Percentiles rank a stretch among this genome's conserved stretches.
Evolutionary conservation across 2,888 invertebrate species (phyloP).

Genomic region (Nymphalis urticae): DNA sequence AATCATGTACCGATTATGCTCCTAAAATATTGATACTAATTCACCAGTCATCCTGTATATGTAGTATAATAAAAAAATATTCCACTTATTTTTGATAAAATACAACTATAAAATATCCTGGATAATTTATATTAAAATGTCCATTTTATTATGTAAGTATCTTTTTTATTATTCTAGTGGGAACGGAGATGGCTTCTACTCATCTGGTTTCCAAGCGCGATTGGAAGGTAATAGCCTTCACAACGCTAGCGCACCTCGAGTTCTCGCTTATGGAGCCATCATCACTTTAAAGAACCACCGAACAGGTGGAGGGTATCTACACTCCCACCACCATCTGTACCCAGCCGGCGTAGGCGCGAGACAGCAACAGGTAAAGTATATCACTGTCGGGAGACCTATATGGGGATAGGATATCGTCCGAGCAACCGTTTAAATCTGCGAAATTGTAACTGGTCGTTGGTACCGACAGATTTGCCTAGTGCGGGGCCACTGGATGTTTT

Average conservation of each 20-base stretch:
- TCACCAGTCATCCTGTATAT: too few species aligned
- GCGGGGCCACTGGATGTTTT: too few species aligned
- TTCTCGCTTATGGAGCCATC: slow-evolving; percentile 93
- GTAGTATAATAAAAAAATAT: too few species aligned
- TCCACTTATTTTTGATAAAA: too few species aligned
- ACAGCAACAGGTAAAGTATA: slow-evolving; percentile 90
- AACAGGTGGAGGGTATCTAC: slow-evolving; percentile 97
- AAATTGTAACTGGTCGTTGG: too few species aligned
- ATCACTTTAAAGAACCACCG: slow-evolving; percentile 96
- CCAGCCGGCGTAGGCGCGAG: slow-evolving; percentile 94
- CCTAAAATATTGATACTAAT: too few species aligned
- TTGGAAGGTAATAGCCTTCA: slow-evolving; percentile 95
- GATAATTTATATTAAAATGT: too few species aligned
- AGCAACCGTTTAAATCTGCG: too few species aligned
- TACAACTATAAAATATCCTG: too few species aligned
- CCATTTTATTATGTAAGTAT: too few species aligned
- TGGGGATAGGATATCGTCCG: too few species aligned
- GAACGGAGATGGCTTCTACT: slow-evolving; percentile 97
- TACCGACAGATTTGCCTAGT: not conserved
- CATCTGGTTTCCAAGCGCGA: slow-evolving; percentile 97
- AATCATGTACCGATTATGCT: too few species aligned
- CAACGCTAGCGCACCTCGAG: slow-evolving; percentile 95
- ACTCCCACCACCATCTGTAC: slow-evolving; percentile 97
- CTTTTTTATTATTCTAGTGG: slow-evolving; percentile 82
- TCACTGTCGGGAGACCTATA: not conserved